Evolutionary conservation across 2,888 invertebrate species (phyloP).

Genomic region (Athalia circularis): DNA sequence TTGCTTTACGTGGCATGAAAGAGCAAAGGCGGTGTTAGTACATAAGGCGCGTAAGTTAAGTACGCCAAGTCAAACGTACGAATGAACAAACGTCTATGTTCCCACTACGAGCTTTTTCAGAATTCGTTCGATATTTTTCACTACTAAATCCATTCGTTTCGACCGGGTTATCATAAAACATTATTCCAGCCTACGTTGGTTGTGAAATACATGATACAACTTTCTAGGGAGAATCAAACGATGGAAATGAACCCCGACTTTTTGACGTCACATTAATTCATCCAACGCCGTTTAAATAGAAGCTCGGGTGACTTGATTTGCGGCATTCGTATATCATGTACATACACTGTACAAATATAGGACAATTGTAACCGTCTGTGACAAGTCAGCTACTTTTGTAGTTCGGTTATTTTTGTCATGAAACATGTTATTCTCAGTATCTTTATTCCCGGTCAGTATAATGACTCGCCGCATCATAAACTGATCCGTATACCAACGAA

Average conservation of each 20-base stretch:
- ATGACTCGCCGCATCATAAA: not conserved
- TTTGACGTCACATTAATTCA: slow-evolving; percentile 24
- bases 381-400: not conserved
- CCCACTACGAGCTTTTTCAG: slow-evolving; percentile 18
- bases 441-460: not conserved
- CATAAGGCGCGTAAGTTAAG: slow-evolving; percentile 12
- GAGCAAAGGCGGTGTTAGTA: not conserved
- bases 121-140: slow-evolving; percentile 21
- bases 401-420: not conserved
- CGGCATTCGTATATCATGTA: not conserved
- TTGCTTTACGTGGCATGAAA: slow-evolving; percentile 26
- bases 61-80: not conserved
- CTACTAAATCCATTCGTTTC: slow-evolving; percentile 20
- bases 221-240: slow-evolving; percentile 19
- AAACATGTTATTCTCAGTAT: slow-evolving; percentile 2
- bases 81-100: slow-evolving; percentile 23
- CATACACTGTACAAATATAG: too few relatives aligned
- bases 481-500: not conserved
- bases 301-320: slow-evolving; percentile 3
- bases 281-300: not conserved
- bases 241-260: not conserved
- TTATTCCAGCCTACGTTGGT: not conserved
- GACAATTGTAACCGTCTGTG: too few relatives aligned
- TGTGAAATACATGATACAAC: not conserved
- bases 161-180: slow-evolving; percentile 30